A percentile compares a stretch with the other conserved stretches of the same genome.
These are phyloP conservation scores for Amniataba percoides DNA, from an alignment of 2,797 vertebrate genomes.

Conservation along the genomic window DNA sequence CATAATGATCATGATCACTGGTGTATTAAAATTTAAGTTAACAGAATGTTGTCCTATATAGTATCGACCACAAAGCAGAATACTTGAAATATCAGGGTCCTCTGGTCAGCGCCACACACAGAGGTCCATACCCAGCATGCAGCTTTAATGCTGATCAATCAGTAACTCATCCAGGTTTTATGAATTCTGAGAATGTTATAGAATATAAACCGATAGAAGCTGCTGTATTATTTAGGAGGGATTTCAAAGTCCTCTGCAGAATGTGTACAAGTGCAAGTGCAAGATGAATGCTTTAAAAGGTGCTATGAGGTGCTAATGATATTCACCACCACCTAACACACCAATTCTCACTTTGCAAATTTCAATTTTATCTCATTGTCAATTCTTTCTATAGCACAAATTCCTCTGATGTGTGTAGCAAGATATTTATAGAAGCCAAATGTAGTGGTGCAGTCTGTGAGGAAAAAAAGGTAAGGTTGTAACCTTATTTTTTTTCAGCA, in stretches of 20 bases:
- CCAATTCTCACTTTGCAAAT: neutral
- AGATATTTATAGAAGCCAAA: neutral
- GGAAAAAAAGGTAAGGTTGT: neutral
- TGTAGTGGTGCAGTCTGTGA: neutral
- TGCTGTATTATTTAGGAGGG: neutral
- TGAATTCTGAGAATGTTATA: neutral
- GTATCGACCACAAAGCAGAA: neutral
- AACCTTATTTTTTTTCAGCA: neutral
- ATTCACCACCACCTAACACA: too few species aligned
- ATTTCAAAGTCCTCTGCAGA: neutral
- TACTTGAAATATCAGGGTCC: neutral
- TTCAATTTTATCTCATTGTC: neutral
- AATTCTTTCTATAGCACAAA: neutral
- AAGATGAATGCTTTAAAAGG: neutral
- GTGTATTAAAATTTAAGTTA: too few species aligned
- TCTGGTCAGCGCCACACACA: neutral
- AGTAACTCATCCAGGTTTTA: neutral
- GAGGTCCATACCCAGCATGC: neutral
- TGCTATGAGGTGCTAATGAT: neutral
- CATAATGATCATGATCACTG: too few species aligned
- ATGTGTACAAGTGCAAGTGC: neutral
- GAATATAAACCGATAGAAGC: neutral
- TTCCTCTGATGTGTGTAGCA: neutral
- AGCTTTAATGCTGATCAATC: neutral
- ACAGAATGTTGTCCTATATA: neutral